Evolutionary conservation across 2,888 invertebrate genomes (phyloP), one percentile per base, ranked within the genome.

Genomic region (Eurytoma adleriae): DNA sequence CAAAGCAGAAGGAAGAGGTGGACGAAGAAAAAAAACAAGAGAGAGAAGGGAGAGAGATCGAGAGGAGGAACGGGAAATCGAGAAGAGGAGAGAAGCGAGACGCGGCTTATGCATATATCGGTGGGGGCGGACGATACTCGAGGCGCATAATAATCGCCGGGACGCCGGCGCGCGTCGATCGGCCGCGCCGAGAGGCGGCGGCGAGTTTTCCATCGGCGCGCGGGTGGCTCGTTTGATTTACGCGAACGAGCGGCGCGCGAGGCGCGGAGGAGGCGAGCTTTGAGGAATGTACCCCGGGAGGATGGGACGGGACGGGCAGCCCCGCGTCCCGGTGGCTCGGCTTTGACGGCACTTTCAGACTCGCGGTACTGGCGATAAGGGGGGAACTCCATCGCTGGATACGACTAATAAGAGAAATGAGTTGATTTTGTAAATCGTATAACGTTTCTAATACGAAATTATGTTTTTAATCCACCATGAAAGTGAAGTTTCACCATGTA

Each of bases 91-190:
- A 18, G 50, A 59, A 54, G 62, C 14, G 52, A 59, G 48, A 16
- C 54, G 67, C 1, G 48, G 62, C 62, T 64, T 75, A 50, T 61
- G 70, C 71, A 30, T 30, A 30, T 30, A 61, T 54, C 67, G 82
- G 83, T 82, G 85, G 83, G 84, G 75, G 83, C 79, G 83, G 74
- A 50, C 56, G 68, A 69, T 82, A 85, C 85, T 77, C 83, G 84
- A 78, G 83, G 78, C 84, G 89, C 87, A 89, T 90, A 88, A 87
- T 86, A 89, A 90, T 89, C 87, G 85, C 86, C 52, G 62, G 82
- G 84, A 86, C 86, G 86, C 89, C 87, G 88, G 88, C 87, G 87
- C 86, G 16, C 77, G n/a, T 52, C 69, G 74, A 73, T 73, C n/a
- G 27, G 61, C 27, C n/a, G n/a, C n/a, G n/a, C n/a, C n/a, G 12